Base-by-base conservation (phyloP, 2,113 vertebrate genomes). In the Lepisosteus osseus region DNA sequence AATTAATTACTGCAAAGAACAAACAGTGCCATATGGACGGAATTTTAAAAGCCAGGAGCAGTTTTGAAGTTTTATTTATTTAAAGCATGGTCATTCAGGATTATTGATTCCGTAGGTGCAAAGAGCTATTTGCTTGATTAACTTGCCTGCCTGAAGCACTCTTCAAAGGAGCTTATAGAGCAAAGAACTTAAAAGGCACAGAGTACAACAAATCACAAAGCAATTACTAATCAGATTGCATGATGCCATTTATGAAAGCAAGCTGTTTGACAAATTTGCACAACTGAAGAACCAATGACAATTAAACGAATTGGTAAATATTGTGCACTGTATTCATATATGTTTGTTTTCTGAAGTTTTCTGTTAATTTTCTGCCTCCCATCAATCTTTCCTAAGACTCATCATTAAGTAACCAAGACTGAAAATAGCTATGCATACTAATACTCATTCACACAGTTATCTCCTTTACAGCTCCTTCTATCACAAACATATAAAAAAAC, bases 61-160 rank as follows among this genome's bases (percentile, higher is more conserved):
- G 64, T 72, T 11, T 42, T 54, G 68, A 66, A 62, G 56, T 67
- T 66, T 29, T 15, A 51, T 51, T 54, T 70, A 1, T 61, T 54
- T 15, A 51, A 66, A 61, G 40, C 45, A 43, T 47, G 51, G 3
- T 61, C 54, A 43, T 71, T 74, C 66, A 71, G n/a, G 70, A 44
- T 9, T 51, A 45, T 70, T 74, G 72, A 77, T 71, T 71, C 45
- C 40, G 41, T 40, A 44, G 14, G 12, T 73, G 69, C 67, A 74
- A 77, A 70, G 71, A 76, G 72, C 45, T 57, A 70, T 62, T 71
- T 61, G 65, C 65, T 73, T 69, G 76, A 78, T 74, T 65, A 65
- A 63, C 51, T 67, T 3, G 17, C 43, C 11, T 17, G 67, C 7
- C 54, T 41, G 61, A 63, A 64, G 65, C 65, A 72, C 65, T 59